A percentile compares a stretch with the other conserved stretches of the same genome.
phyloP scores from a whole-genome alignment of 2,797 vertebrate species.

The Triplophysa bombifrons region DNA sequence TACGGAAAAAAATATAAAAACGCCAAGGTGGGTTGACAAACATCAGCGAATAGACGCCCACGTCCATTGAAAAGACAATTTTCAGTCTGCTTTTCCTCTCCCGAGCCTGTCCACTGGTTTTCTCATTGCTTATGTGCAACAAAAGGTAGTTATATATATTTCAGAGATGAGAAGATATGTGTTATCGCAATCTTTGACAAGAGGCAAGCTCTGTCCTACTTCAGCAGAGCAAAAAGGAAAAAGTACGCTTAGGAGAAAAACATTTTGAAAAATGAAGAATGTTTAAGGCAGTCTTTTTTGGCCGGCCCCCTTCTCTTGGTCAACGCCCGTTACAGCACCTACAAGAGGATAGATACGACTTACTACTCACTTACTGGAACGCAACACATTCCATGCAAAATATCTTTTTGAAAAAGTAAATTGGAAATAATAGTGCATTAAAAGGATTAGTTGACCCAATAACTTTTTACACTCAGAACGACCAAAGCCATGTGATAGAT shows the following conservation, averaged over 20 bases:
- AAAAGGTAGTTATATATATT: conserved; percentile 47
- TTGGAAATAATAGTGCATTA: conserved; percentile 29
- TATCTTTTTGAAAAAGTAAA: conserved; percentile 46
- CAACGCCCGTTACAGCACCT: conserved; percentile 79
- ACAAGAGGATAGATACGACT: conserved; percentile 82
- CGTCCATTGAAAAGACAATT: conserved; percentile 46
- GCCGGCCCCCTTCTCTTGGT: conserved; percentile 73
- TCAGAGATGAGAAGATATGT: conserved; percentile 52
- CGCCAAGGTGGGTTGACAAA: conserved; percentile 28
- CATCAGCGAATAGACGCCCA: conserved; percentile 32
- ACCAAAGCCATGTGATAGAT: background rate
- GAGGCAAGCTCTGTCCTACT: conserved; percentile 62
- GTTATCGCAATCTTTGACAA: conserved; percentile 64
- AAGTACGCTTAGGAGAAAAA: conserved; percentile 36
- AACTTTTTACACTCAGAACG: background rate
- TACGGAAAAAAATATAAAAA: conserved; percentile 42
- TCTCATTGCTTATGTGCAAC: conserved; percentile 49
- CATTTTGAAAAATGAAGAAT: conserved; percentile 56
- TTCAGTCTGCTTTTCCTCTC: conserved; percentile 29
- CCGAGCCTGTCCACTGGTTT: conserved; percentile 42
- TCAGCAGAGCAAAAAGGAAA: conserved; percentile 60
- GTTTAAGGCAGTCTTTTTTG: conserved; percentile 82
- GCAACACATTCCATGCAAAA: conserved; percentile 79
- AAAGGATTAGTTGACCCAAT: conserved; percentile 9
- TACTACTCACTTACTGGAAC: conserved; percentile 77